phyloP scores from a whole-genome alignment of 2,113 vertebrate genomes.

The Oncorhynchus keta region DNA sequence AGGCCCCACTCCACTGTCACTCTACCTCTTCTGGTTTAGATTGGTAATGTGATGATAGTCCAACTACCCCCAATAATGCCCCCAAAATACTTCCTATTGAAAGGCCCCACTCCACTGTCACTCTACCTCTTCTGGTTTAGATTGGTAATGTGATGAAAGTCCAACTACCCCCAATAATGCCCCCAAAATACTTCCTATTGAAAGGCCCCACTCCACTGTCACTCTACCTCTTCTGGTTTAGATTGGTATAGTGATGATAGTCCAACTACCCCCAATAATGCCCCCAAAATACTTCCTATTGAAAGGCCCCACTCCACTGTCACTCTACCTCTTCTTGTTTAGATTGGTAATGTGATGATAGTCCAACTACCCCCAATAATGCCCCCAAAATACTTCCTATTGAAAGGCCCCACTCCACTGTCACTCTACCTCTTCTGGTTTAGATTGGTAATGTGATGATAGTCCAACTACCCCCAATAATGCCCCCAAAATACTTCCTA shows the following conservation, averaged over 20 bases:
- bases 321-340: conserved; percentile 74
- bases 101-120: conserved; percentile 71
- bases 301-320: conserved; percentile 69
- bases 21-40: conserved; percentile 73
- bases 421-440: too few species aligned
- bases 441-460: too few species aligned
- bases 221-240: conserved; percentile 73
- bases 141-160: conserved; percentile 69
- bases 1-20: conserved; percentile 70
- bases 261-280: conserved; percentile 48
- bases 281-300: conserved; percentile 40
- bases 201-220: conserved; percentile 70
- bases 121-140: conserved; percentile 73
- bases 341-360: conserved; percentile 68
- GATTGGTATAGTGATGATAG: conserved; percentile 68
- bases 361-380: conserved; percentile 52
- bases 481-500: too few species aligned
- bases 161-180: conserved; percentile 45
- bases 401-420: too few species aligned
- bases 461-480: too few species aligned
- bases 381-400: conserved; percentile 38
- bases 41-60: conserved; percentile 68
- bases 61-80: conserved; percentile 42
- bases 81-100: conserved; percentile 43
- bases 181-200: conserved; percentile 42